Conservation (phyloP, 2,113 vertebrate species). For the Prunella himalayana region DNA sequence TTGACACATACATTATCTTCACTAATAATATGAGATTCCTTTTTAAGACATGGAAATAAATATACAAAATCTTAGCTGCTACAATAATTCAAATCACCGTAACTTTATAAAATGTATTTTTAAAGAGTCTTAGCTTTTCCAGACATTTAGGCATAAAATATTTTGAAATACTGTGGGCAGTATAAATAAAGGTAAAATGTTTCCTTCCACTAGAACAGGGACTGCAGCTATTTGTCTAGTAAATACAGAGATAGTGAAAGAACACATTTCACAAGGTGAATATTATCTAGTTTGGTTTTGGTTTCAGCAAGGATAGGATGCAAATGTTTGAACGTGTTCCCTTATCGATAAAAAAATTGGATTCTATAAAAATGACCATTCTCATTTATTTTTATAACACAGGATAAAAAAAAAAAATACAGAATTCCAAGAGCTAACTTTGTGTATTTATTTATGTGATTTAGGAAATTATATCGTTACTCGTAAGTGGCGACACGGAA, state of each 20-base stretch:
- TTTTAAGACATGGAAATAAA: slow-evolving; percentile 69
- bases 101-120: slow-evolving; percentile 11
- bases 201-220: not conserved
- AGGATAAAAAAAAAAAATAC: not conserved
- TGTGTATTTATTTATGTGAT: slow-evolving; percentile 75
- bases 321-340: not conserved
- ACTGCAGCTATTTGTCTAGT: not conserved
- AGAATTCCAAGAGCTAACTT: slow-evolving; percentile 54
- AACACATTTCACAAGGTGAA: not conserved
- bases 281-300: slow-evolving; percentile 30
- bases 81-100: slow-evolving; percentile 3
- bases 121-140: slow-evolving; percentile 1
- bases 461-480: slow-evolving; percentile 82
- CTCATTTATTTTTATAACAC: slow-evolving; percentile 23
- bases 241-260: slow-evolving; percentile 11
- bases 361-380: slow-evolving; percentile 27
- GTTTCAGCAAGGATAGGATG: slow-evolving; percentile 28
- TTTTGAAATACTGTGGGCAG: slow-evolving; percentile 28
- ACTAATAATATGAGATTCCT: slow-evolving; percentile 71
- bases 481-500: slow-evolving; percentile 68
- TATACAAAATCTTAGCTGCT: slow-evolving; percentile 62
- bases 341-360: not conserved
- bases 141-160: slow-evolving; percentile 14
- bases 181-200: not conserved
- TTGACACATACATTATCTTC: slow-evolving; percentile 81